Conservation (phyloP, 2,888 invertebrate genomes). For the Margaritifera margaritifera region DNA sequence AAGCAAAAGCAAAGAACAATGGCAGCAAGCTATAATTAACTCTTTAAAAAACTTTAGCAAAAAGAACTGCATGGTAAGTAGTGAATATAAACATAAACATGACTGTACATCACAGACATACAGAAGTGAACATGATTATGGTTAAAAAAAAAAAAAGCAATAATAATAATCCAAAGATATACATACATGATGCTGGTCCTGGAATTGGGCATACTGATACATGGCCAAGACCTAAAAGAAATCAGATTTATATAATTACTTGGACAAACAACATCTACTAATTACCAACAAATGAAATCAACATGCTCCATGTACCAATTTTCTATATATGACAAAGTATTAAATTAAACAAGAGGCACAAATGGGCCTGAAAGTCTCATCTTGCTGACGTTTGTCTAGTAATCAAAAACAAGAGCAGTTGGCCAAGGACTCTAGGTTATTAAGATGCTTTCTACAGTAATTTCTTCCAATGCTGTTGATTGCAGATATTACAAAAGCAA, state of each 20-base stretch:
- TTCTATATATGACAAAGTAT: no score
- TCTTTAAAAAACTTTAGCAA: conserved; percentile 21
- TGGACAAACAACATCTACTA: conserved; percentile 1
- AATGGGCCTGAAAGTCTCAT: no score
- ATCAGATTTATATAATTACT: conserved; percentile 8
- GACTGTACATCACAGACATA: conserved; percentile 30
- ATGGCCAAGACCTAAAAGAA: conserved; percentile 55
- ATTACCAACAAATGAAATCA: background rate
- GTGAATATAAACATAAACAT: conserved; percentile 18
- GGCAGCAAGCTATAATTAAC: conserved; percentile 9
- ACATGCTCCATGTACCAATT: no score
- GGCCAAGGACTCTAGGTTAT: no score
- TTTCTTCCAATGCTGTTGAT: no score
- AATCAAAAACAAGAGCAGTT: no score
- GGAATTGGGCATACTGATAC: conserved; percentile 43
- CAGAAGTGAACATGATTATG: no score
- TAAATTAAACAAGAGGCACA: no score
- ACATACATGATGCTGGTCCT: conserved; percentile 57
- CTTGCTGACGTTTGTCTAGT: no score
- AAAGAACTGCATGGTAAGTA: conserved; percentile 14
- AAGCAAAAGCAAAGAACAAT: background rate
- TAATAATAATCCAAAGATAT: conserved; percentile 11
- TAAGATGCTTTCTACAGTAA: no score
- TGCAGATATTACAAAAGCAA: no score
- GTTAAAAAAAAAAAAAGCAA: no score